These are phyloP conservation scores for Brachyptera putata DNA, from an alignment of 2,888 invertebrate genomes.

Conservation along the genomic window DNA sequence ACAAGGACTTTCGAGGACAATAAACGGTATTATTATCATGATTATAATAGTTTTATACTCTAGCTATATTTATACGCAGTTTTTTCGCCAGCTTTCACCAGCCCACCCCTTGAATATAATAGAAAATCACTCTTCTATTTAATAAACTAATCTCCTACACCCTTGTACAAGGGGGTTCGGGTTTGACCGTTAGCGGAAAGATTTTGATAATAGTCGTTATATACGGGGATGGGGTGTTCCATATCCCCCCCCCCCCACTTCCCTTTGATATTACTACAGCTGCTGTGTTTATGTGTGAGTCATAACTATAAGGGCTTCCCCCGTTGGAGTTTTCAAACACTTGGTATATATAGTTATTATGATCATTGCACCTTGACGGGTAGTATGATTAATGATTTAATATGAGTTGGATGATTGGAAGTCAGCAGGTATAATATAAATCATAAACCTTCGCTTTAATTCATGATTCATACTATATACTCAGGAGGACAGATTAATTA, in stretches of 20 bases:
- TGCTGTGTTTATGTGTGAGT: neutral
- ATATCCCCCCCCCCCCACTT: neutral
- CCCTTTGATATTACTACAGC: neutral
- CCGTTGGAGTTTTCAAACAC: neutral
- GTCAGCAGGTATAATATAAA: too few species aligned
- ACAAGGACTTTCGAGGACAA: too few species aligned
- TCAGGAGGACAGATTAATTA: too few species aligned
- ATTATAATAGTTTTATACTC: too few species aligned
- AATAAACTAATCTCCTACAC: slow-evolving; percentile 20
- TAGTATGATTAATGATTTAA: neutral
- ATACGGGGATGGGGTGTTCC: slow-evolving; percentile 4
- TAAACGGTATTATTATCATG: too few species aligned
- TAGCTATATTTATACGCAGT: too few species aligned
- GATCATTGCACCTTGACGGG: neutral
- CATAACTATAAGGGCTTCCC: neutral
- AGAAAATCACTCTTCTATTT: slow-evolving; percentile 16
- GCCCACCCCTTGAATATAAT: too few species aligned
- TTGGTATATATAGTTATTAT: too few species aligned
- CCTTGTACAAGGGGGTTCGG: slow-evolving; percentile 7
- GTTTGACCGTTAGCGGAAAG: slow-evolving; percentile 20
- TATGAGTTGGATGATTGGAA: too few species aligned
- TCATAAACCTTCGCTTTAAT: too few species aligned
- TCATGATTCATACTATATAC: too few species aligned
- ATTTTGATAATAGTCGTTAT: slow-evolving; percentile 16
- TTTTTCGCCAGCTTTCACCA: too few species aligned